Base-by-base conservation (phyloP, 2,113 vertebrate genomes). In the Telmatochromis sp. region DNA sequence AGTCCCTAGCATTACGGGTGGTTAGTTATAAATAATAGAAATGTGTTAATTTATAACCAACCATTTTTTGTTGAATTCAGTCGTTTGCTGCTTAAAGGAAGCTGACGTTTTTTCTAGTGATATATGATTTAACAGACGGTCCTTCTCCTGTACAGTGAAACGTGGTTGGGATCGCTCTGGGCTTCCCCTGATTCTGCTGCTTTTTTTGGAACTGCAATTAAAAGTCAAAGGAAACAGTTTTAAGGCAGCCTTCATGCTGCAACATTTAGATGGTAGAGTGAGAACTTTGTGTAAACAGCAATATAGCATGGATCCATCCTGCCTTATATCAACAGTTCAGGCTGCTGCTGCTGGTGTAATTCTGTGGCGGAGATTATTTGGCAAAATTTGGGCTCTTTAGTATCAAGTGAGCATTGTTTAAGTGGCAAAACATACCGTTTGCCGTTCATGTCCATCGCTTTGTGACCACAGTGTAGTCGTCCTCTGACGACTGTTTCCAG, bases 311-410 rank as follows among this genome's bases (percentile, higher is more conserved):
- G 57, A 6, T 60, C 15, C 15, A 33, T 63, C 58, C 5, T 60
- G 28, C 58, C 5, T 60, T 60, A 63, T 33, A 19, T 63, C 28
- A 63, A 63, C 28, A 63, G 15, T 63, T 63, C 58, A 33, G 58
- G 58, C 28, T 33, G 9, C 5, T 28, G 55, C 23, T 19, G 58
- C 5, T 3, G 57, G 5, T 63, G 15, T 60, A 17, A 60, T 60
- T 0, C 28, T 60, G 28, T 0, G 28, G 0, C 0, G 2, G 57
- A 10, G 57, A 60, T 2, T 2, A 33, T 33, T 33, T 33, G 58
- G 15, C 28, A 33, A 3, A 33, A 3, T 19, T 33, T 63, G 28
- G 28, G 28, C 9, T 63, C 15, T 4, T 63, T 33, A 63, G 28
- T 63, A 63, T 19, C 28, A 63, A 63, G 58, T 63, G 58, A 63